Evolutionary conservation across 2,888 invertebrate species (phyloP).

Genomic region (Epistrophe eligans): DNA sequence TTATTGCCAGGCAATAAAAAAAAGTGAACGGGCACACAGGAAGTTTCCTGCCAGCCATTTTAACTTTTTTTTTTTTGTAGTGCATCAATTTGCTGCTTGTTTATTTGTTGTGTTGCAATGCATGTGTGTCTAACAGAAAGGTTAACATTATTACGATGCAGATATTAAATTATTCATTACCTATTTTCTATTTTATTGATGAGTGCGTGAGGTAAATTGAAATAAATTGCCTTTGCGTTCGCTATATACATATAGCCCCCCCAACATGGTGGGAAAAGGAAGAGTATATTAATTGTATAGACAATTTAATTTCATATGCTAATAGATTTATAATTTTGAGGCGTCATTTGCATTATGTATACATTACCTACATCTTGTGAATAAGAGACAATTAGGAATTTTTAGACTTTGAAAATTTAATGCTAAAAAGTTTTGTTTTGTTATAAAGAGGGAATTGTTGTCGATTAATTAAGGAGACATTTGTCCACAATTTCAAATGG

Average conservation of each 20-base stretch:
- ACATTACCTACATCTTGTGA: not conserved
- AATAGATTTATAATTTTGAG: not conserved
- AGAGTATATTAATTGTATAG: not conserved
- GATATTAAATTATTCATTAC: constrained; percentile 59
- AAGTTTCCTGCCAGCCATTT: constrained; percentile 35
- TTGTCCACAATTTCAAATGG: too few species aligned
- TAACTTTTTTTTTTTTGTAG: constrained; percentile 3
- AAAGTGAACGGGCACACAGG: constrained; percentile 27
- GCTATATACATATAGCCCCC: too few species aligned
- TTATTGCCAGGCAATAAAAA: constrained; percentile 58
- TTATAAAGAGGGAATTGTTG: too few species aligned
- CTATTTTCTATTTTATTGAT: constrained; percentile 60
- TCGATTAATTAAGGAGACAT: too few species aligned
- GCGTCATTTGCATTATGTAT: not conserved
- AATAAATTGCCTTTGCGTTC: constrained; percentile 21
- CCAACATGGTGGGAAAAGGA: not conserved
- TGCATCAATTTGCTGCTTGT: constrained; percentile 15
- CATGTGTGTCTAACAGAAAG: constrained; percentile 1
- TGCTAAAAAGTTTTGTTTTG: too few species aligned
- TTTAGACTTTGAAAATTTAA: too few species aligned
- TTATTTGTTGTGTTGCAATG: not conserved
- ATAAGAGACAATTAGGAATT: not conserved
- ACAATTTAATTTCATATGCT: not conserved
- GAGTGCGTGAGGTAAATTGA: constrained; percentile 61
- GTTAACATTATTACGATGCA: constrained; percentile 26